These are phyloP conservation scores for Dicerorhinus sumatrensis DNA, from an alignment of 2,113 vertebrate species.

Conservation along the genomic window DNA sequence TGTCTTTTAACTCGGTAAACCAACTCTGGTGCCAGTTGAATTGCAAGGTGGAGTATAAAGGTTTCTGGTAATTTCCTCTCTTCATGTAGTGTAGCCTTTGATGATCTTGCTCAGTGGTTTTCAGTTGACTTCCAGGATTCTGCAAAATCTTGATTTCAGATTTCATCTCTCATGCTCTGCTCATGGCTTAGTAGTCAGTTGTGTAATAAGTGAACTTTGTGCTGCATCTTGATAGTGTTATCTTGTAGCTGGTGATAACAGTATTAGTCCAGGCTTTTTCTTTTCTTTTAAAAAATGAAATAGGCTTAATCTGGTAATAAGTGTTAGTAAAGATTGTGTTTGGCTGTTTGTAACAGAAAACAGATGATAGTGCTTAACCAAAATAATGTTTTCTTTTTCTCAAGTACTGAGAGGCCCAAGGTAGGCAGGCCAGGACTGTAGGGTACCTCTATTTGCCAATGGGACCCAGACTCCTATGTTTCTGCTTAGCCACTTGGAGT, in stretches of 20 bases:
- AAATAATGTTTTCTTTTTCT: background rate
- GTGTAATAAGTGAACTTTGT: constrained; percentile 2
- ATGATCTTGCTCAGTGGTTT: background rate
- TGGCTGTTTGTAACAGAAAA: constrained; percentile 3
- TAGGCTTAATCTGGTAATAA: background rate
- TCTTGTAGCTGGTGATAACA: background rate
- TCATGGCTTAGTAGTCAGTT: constrained; percentile 5
- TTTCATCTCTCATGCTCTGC: constrained; percentile 2
- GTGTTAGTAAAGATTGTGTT: background rate
- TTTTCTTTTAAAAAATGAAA: constrained; percentile 19
- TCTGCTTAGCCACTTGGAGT: background rate
- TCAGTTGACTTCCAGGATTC: constrained; percentile 33
- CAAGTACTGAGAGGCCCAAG: background rate
- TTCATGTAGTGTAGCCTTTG: background rate
- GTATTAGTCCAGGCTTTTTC: background rate
- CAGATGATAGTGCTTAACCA: background rate
- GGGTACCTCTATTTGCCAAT: background rate
- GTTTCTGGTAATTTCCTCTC: background rate
- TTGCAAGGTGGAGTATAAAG: background rate
- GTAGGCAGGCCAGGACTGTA: background rate
- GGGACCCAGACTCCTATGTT: background rate
- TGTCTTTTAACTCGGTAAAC: background rate
- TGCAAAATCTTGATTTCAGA: constrained; percentile 20
- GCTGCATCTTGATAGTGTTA: background rate
- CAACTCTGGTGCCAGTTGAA: background rate